A percentile compares a stretch with the other conserved stretches of the same genome.
These are phyloP conservation scores for Itoplectis maculator DNA, from an alignment of 2,888 invertebrate species.

Conservation along the genomic window DNA sequence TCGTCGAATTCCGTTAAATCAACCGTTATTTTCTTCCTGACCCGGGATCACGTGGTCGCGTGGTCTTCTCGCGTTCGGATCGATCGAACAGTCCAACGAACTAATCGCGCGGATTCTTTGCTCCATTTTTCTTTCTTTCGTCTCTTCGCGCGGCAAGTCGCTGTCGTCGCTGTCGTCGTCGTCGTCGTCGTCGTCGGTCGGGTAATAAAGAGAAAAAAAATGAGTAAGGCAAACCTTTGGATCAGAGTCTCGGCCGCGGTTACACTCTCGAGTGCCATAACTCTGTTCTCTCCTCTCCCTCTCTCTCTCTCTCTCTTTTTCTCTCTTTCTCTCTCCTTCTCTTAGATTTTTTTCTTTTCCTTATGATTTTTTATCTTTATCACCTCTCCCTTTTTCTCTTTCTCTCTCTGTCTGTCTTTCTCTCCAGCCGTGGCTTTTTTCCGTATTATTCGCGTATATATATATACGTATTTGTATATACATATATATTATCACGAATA, in stretches of 20 bases:
- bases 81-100: constrained; percentile 19
- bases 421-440: constrained; percentile 38
- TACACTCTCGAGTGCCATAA: constrained; percentile 84
- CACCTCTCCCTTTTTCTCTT: constrained; percentile 60
- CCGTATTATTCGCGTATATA: not conserved
- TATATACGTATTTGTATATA: too few species aligned
- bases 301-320: constrained; percentile 60
- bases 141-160: not conserved
- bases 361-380: constrained; percentile 34
- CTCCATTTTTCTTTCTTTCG: constrained; percentile 12
- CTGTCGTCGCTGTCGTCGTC: constrained; percentile 21
- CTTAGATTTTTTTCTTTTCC: constrained; percentile 6
- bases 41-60: not conserved
- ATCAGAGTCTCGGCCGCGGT: constrained; percentile 84
- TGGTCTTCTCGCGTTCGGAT: constrained; percentile 17
- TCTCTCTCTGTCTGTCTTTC: constrained; percentile 43
- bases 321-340: constrained; percentile 47
- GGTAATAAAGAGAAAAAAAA: constrained; percentile 76
- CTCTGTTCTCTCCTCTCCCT: constrained; percentile 61
- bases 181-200: constrained; percentile 21
- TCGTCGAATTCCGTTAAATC: too few species aligned
- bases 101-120: not conserved
- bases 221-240: constrained; percentile 83
- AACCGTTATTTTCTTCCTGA: not conserved
- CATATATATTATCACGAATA: constrained; percentile 66